phyloP scores from a whole-genome alignment of 1,140 invertebrate genomes.

The Drosophila mojavensis region DNA sequence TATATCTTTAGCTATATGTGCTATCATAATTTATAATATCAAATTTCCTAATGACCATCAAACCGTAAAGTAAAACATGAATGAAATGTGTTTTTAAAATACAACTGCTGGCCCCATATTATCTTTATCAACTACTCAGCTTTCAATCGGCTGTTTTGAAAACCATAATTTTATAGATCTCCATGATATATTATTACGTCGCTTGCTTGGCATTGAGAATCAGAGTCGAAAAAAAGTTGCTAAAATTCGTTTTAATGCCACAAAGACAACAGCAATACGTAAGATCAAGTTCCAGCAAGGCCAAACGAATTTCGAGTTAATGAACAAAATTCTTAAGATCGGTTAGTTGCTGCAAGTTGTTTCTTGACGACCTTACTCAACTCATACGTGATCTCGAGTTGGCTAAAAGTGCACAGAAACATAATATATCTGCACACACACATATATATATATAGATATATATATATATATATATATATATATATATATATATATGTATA shows the following conservation, averaged over 20 bases:
- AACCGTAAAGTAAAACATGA: no score
- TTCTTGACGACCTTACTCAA: constrained; percentile 49
- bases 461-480: constrained; percentile 10
- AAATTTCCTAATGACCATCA: no score
- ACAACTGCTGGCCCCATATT: no score
- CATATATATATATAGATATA: constrained; percentile 3
- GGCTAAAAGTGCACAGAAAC: constrained; percentile 31
- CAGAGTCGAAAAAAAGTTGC: constrained; percentile 33
- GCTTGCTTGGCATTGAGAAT: constrained; percentile 21
- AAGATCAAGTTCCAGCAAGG: constrained; percentile 23
- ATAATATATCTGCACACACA: background rate
- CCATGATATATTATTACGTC: constrained; percentile 1
- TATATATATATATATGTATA: constrained; percentile 6
- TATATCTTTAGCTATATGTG: no score
- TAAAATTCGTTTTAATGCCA: constrained; percentile 24
- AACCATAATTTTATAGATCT: constrained; percentile 8
- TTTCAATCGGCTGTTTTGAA: background rate
- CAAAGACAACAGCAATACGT: background rate
- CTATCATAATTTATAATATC: no score
- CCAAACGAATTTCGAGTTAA: constrained; percentile 11
- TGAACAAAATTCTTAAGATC: constrained; percentile 67
- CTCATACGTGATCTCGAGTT: background rate
- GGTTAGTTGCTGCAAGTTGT: constrained; percentile 24
- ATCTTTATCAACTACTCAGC: no score
- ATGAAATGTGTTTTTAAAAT: no score